Conservation (phyloP, 2,888 invertebrate species). For the Drosophila vallismaia region DNA sequence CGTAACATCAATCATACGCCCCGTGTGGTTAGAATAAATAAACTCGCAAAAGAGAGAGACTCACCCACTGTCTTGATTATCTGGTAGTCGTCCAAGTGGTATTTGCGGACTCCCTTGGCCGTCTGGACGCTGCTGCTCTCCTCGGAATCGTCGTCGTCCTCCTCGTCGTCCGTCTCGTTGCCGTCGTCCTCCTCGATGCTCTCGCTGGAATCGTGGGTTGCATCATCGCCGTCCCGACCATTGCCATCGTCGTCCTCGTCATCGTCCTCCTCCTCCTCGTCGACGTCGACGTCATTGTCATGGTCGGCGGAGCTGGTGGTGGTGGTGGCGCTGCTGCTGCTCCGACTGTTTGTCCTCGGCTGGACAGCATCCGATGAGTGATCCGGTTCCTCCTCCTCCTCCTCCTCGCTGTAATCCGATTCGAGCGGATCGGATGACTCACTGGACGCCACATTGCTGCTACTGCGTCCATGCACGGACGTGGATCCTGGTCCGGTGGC, state of each 20-base stretch:
- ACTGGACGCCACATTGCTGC: conserved; percentile 75
- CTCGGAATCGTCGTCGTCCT: conserved; percentile 81
- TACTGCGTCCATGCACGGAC: conserved; percentile 31
- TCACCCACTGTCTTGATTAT: conserved; percentile 95
- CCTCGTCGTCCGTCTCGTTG: conserved; percentile 80
- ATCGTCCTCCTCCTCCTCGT: conserved; percentile 56
- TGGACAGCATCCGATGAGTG: conserved; percentile 43
- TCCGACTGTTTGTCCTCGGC: conserved; percentile 41
- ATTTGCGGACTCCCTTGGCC: conserved; percentile 85
- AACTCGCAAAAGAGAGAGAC: conserved; percentile 73
- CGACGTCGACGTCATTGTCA: conserved; percentile 46
- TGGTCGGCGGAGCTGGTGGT: conserved; percentile 51
- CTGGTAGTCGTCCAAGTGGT: conserved; percentile 91
- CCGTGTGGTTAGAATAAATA: conserved; percentile 11
- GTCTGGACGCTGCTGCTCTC: conserved; percentile 83
- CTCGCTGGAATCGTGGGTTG: conserved; percentile 70
- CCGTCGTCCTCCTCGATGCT: conserved; percentile 77
- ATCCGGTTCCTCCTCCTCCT: conserved; percentile 62
- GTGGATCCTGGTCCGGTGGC: conserved; percentile 14
- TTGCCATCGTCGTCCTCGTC: conserved; percentile 65
- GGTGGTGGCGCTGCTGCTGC: conserved; percentile 49
- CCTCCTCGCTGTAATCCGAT: conserved; percentile 83
- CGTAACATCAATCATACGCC: conserved; percentile 43
- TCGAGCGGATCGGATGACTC: conserved; percentile 83
- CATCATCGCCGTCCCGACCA: conserved; percentile 68